Evolutionary conservation across 1,140 invertebrate species (phyloP), one percentile per base, ranked within the genome.

Genomic region (Conus betulinus): DNA sequence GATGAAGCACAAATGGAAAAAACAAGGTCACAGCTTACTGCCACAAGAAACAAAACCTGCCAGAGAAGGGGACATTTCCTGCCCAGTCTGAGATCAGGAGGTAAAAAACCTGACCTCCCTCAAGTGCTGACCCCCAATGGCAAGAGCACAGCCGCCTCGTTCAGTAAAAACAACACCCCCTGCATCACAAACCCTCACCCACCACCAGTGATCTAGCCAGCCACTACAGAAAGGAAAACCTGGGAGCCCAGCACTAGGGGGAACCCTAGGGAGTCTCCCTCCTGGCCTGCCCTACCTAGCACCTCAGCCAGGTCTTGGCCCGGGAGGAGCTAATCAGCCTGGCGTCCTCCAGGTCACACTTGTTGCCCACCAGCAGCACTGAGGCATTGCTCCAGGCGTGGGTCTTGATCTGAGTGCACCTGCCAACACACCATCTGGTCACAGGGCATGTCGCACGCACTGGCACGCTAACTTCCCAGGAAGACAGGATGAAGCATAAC

Each of bases 351-450:
- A 99, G 99, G 95, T 99, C 99, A 95, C 99, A 97, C 96, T 99
- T 99, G 96, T 99, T 99, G 39, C 99, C 99, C 85, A 96, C 99
- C 85, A 99, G 96, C 92, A 99, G 98, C 23, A 99, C 99, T 96
- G 99, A 99, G 91, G 99, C 99, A 94, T 99, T 99, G 95, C 99
- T 99, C 98, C 99, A 99, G 27, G 99, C 99, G 95, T 99, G 99
- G 0, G 98, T 99, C 95, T 99, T 99, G 93, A 99, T 99, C 96
- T 99, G 99, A 91, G 99, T 93, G 88, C 91, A 91, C 93, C 93
- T 93, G 88, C 55, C 71, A 7, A 88, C 55, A 79, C 51, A 79
- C n/a, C 57, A 82, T 17, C 52, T 15, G 86, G 67, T 76, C 57
- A 39, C 39, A 1, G 39, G 39, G 39, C n/a, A 60, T 60, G 57